Percentiles rank a stretch among this genome's conserved stretches.
Evolutionary conservation across 2,888 invertebrate species (phyloP).

Genomic region (Leistus spinibarbis): DNA sequence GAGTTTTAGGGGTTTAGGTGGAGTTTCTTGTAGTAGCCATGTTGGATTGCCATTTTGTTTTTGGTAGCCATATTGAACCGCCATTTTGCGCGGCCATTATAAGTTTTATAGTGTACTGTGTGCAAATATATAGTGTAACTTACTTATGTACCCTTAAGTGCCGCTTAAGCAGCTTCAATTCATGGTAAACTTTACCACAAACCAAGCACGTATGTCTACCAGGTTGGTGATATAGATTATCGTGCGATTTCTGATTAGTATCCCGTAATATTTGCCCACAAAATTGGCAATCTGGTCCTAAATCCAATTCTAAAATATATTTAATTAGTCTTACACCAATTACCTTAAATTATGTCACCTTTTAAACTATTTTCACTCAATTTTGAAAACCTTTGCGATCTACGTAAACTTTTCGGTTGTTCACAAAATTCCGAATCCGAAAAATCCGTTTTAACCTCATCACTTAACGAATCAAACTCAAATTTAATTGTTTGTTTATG

Average conservation of each 20-base stretch:
- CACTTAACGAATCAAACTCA: slow-evolving; percentile 18
- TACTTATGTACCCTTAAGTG: slow-evolving; percentile 47
- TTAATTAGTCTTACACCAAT: neutral
- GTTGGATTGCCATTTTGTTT: neutral
- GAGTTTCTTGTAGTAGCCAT: too few relatives aligned
- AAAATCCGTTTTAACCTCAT: slow-evolving; percentile 17
- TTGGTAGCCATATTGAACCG: neutral
- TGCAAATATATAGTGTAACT: slow-evolving; percentile 8
- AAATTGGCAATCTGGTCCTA: slow-evolving; percentile 3
- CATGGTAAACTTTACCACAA: slow-evolving; percentile 45
- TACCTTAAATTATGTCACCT: neutral
- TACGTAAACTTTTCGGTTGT: neutral
- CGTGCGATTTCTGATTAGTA: slow-evolving; percentile 41
- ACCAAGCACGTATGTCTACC: slow-evolving; percentile 44
- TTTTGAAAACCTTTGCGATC: slow-evolving; percentile 8
- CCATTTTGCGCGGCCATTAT: neutral
- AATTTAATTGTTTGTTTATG: slow-evolving; percentile 10
- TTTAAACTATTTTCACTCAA: neutral
- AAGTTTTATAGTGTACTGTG: neutral
- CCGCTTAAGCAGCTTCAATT: slow-evolving; percentile 44
- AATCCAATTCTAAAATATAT: slow-evolving; percentile 16
- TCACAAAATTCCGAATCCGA: neutral
- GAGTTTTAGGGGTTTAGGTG: neutral
- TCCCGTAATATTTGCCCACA: slow-evolving; percentile 38
- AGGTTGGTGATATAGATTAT: slow-evolving; percentile 41